Evolutionary conservation across 2,888 invertebrate genomes (phyloP).

Genomic region (Rhamphomyia laevipes): DNA sequence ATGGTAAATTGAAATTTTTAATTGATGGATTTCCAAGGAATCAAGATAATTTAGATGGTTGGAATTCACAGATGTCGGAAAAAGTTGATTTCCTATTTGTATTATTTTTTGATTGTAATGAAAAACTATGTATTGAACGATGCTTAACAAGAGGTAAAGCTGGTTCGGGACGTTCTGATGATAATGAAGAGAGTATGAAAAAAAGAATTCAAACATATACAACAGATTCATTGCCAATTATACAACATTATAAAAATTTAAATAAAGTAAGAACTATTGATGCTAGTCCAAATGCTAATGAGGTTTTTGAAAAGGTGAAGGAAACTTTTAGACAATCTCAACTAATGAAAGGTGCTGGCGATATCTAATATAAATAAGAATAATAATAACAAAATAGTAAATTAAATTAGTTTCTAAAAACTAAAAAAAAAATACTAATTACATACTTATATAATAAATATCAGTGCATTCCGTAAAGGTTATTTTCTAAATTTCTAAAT

Average conservation of each 20-base stretch:
- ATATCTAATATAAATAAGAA: too few relatives aligned
- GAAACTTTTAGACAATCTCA: conserved; percentile 37
- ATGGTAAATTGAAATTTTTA: conserved; percentile 64
- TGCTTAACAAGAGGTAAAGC: conserved; percentile 78
- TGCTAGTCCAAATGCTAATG: conserved; percentile 51
- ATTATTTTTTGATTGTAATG: conserved; percentile 81
- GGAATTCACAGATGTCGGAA: conserved; percentile 72
- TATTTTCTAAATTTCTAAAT: too few relatives aligned
- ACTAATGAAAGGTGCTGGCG: not conserved
- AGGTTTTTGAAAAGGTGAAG: conserved; percentile 52
- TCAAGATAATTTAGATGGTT: conserved; percentile 90
- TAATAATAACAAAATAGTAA: too few relatives aligned
- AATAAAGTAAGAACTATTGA: conserved; percentile 65
- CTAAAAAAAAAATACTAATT: too few relatives aligned
- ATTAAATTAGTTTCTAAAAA: too few relatives aligned
- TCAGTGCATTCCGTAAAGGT: too few relatives aligned
- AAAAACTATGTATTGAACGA: conserved; percentile 70
- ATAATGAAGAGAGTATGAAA: conserved; percentile 77
- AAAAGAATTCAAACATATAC: conserved; percentile 80
- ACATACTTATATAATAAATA: too few relatives aligned
- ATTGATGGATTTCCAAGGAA: conserved; percentile 99
- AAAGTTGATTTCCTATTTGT: conserved; percentile 79
- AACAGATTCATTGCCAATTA: conserved; percentile 80
- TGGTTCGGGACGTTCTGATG: conserved; percentile 88
- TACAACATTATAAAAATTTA: conserved; percentile 61